Evolutionary conservation across 2,797 vertebrate species (phyloP).

Genomic region (Champsocephalus gunnari): DNA sequence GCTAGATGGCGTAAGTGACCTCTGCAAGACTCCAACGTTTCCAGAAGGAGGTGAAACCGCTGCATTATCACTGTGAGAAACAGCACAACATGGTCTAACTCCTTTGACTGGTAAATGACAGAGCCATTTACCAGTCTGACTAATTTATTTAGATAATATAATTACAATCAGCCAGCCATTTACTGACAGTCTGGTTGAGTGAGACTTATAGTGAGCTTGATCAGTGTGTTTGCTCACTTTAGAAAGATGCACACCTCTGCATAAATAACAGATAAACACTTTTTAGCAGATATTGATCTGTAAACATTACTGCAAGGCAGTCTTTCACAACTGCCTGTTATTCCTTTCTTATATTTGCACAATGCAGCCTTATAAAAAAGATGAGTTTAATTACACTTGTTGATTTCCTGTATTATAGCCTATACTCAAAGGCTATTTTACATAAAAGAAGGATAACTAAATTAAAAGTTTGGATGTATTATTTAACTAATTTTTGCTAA

Average conservation of each 20-base stretch:
- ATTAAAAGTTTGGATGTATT: neutral
- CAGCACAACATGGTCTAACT: conserved; percentile 12
- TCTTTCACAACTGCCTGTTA: no score
- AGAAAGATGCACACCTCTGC: neutral
- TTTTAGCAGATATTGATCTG: neutral
- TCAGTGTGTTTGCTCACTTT: neutral
- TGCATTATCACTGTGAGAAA: conserved; percentile 17
- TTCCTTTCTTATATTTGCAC: no score
- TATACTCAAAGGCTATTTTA: neutral
- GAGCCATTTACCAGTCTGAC: neutral
- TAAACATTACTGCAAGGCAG: neutral
- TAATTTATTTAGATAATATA: conserved; percentile 25
- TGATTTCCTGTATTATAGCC: neutral
- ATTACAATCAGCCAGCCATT: conserved; percentile 12
- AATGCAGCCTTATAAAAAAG: neutral
- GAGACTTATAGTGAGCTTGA: neutral
- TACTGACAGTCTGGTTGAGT: conserved; percentile 3
- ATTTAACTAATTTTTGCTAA: neutral
- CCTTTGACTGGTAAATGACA: conserved; percentile 31
- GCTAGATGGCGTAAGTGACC: conserved; percentile 85
- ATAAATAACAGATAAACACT: neutral
- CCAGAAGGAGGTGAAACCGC: conserved; percentile 18
- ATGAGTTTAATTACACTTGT: conserved; percentile 3
- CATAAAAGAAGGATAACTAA: neutral
- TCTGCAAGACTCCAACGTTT: conserved; percentile 47